Evolutionary conservation across 2,797 vertebrate genomes (phyloP).

Genomic region (Huso huso): DNA sequence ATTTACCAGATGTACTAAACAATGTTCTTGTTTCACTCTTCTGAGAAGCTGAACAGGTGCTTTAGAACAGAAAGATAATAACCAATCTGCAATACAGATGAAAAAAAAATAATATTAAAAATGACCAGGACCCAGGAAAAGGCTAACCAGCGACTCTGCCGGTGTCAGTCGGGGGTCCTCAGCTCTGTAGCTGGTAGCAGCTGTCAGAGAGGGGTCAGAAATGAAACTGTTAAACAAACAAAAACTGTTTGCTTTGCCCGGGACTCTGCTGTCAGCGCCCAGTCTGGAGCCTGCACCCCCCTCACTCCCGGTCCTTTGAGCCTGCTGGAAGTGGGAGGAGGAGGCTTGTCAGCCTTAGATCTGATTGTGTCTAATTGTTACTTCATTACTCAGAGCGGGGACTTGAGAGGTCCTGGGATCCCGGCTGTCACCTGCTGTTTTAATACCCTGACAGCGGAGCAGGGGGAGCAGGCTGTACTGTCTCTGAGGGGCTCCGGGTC

Average conservation of each 20-base stretch:
- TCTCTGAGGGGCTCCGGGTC: background rate
- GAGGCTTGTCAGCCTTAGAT: background rate
- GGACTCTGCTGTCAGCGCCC: conserved; percentile 12
- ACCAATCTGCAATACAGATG: too few species aligned
- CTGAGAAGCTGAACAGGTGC: background rate
- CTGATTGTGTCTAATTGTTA: background rate
- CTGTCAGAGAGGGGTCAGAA: conserved; percentile 2
- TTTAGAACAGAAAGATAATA: too few species aligned
- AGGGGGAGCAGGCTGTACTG: too few species aligned
- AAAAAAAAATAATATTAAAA: too few species aligned
- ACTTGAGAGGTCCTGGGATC: conserved; percentile 1
- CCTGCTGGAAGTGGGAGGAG: background rate
- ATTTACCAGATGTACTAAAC: too few species aligned
- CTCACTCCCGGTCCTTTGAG: background rate
- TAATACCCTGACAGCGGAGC: background rate
- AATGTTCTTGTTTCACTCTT: too few species aligned
- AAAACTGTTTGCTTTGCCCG: conserved; percentile 4
- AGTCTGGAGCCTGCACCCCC: background rate
- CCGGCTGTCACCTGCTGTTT: conserved; percentile 2
- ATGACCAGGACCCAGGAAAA: too few species aligned
- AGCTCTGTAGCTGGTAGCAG: conserved; percentile 10
- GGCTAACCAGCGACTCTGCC: too few species aligned
- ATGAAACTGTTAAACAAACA: conserved; percentile 12
- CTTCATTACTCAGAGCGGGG: background rate
- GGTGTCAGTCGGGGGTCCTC: background rate